These are phyloP conservation scores for Choloepus hoffmanni DNA, from an alignment of 2,113 vertebrate species.

Conservation along the genomic window DNA sequence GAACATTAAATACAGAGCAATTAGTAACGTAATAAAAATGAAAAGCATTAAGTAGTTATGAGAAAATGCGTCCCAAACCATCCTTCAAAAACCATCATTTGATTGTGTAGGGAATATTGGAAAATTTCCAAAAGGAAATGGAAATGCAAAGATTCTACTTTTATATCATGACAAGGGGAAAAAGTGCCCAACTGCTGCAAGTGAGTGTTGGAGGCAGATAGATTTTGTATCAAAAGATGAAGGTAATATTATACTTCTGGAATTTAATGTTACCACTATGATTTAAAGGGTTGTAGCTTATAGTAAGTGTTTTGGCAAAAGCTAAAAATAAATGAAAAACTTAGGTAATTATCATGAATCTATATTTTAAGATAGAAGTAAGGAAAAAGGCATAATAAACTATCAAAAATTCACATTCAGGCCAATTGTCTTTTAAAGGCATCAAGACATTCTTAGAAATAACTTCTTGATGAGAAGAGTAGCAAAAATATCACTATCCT, in stretches of 20 bases:
- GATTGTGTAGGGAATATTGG: not conserved
- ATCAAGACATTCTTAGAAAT: not conserved
- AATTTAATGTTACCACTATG: not conserved
- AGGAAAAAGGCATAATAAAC: not conserved
- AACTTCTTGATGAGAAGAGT: not conserved
- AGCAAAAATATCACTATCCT: not conserved
- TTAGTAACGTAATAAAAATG: not conserved
- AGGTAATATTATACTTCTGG: not conserved
- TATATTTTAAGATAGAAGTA: not conserved
- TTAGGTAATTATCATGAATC: not conserved
- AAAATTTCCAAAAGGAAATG: conserved; percentile 27
- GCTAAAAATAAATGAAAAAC: not conserved
- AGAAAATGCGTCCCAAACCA: not conserved
- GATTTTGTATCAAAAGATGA: conserved; percentile 42
- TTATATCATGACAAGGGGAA: not conserved
- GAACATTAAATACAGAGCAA: not conserved
- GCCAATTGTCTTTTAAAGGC: not conserved
- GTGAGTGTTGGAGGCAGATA: not conserved
- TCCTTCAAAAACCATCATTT: not conserved
- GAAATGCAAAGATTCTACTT: not conserved
- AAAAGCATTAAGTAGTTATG: not conserved
- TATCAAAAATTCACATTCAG: conserved; percentile 11
- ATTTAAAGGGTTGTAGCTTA: not conserved
- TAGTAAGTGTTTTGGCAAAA: conserved; percentile 25
- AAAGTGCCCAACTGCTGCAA: not conserved